These are phyloP conservation scores for Lasioglossum figueresi DNA, from an alignment of 2,888 invertebrate species.

Conservation along the genomic window DNA sequence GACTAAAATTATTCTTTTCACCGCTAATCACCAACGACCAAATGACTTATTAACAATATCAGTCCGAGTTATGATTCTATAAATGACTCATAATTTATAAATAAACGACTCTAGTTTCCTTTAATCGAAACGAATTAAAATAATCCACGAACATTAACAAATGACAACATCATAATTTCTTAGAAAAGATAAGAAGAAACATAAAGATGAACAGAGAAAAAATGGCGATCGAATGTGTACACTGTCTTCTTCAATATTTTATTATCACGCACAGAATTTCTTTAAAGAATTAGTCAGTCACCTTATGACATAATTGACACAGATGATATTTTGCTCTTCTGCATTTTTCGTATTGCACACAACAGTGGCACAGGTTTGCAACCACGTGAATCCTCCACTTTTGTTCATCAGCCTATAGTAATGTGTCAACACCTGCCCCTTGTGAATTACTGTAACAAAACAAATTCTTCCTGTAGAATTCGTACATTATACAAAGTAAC, in stretches of 20 bases:
- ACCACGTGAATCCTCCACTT: slow-evolving; percentile 97
- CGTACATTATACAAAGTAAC: neutral
- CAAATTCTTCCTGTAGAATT: neutral
- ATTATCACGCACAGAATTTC: neutral
- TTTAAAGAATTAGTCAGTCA: slow-evolving; percentile 81
- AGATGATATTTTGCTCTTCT: slow-evolving; percentile 98
- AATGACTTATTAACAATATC: too few species aligned
- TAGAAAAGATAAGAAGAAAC: neutral
- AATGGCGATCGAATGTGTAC: neutral
- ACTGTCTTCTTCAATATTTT: neutral
- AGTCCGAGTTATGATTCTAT: too few species aligned
- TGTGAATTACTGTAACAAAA: slow-evolving; percentile 92
- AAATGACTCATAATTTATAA: too few species aligned
- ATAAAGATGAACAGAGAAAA: neutral
- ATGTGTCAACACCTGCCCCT: slow-evolving; percentile 98
- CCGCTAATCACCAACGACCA: too few species aligned
- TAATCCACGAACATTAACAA: neutral
- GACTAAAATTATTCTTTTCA: too few species aligned
- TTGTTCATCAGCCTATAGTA: slow-evolving; percentile 98
- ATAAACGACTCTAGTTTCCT: too few species aligned
- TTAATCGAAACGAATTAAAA: neutral
- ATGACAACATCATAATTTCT: neutral
- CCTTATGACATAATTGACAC: slow-evolving; percentile 99
- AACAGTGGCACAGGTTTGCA: slow-evolving; percentile 98
- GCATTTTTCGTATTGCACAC: slow-evolving; percentile 98